Evolutionary conservation across 2,888 invertebrate species (phyloP).

Genomic region (Allolobophora icterica): DNA sequence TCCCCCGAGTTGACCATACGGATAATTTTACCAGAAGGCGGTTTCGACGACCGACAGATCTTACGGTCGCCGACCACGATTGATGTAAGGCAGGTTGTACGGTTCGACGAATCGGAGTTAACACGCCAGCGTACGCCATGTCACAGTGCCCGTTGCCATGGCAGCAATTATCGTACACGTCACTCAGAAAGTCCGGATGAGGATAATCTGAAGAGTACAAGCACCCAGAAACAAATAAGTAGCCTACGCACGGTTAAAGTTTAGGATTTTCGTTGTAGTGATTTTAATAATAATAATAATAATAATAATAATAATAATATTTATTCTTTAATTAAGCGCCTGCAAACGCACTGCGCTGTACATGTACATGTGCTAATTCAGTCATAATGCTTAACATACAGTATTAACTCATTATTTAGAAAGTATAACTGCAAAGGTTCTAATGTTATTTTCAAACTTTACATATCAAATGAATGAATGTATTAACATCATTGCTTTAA

Average conservation of each 20-base stretch:
- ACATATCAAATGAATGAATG: no score
- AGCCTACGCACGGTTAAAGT: background rate
- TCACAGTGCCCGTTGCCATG: background rate
- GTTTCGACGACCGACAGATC: background rate
- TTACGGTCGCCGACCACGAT: conserved; percentile 18
- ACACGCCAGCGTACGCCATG: background rate
- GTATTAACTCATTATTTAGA: no score
- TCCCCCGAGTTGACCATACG: background rate
- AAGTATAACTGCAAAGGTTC: no score
- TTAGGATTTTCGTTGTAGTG: background rate
- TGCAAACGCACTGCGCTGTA: no score
- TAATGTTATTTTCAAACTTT: no score
- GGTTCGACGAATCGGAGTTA: background rate
- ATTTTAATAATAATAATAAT: no score
- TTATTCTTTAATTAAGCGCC: no score
- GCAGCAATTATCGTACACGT: conserved; percentile 13
- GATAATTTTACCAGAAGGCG: background rate
- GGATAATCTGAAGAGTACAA: background rate
- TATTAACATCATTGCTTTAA: no score
- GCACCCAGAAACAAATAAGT: background rate
- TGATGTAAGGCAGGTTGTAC: conserved; percentile 17
- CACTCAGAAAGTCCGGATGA: background rate
- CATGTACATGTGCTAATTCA: no score
- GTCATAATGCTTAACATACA: no score
- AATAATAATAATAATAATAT: no score